Percentiles rank a stretch among this genome's conserved stretches.
phyloP scores from a whole-genome alignment of 1,140 invertebrate species.

The Myzus persicae region DNA sequence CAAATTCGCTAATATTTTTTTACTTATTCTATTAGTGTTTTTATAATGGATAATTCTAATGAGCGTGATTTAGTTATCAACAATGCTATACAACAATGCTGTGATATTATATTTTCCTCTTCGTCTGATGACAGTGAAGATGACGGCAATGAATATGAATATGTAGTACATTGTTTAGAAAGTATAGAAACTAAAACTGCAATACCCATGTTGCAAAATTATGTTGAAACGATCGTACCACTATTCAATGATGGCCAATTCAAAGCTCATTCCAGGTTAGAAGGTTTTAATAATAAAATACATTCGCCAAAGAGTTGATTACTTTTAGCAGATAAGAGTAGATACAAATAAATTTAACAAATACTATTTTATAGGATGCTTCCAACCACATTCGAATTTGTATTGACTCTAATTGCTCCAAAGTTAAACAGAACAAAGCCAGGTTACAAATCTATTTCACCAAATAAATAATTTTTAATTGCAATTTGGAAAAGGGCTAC shows the following conservation, averaged over 20 bases:
- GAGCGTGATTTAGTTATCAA: not conserved
- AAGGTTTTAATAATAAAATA: not conserved
- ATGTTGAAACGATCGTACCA: not conserved
- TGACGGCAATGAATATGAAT: constrained; percentile 16
- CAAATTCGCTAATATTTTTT: too few species aligned
- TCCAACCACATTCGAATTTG: not conserved
- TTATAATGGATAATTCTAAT: constrained; percentile 18
- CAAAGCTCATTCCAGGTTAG: not conserved
- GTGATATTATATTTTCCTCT: constrained; percentile 13
- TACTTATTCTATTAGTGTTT: not conserved
- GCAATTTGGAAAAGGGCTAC: too few species aligned
- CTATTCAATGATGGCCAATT: not conserved
- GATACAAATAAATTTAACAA: not conserved
- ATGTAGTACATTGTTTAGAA: not conserved
- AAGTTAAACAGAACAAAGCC: not conserved
- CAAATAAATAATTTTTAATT: too few species aligned
- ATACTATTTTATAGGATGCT: not conserved
- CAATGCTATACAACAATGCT: not conserved
- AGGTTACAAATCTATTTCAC: not conserved
- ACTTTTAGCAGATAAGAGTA: too few species aligned
- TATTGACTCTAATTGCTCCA: not conserved
- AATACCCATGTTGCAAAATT: constrained; percentile 7
- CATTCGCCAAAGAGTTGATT: too few species aligned
- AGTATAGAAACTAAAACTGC: not conserved
- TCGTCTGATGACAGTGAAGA: constrained; percentile 5